Conservation (phyloP, 1,140 invertebrate genomes). For the Calliopsis andreniformis region DNA sequence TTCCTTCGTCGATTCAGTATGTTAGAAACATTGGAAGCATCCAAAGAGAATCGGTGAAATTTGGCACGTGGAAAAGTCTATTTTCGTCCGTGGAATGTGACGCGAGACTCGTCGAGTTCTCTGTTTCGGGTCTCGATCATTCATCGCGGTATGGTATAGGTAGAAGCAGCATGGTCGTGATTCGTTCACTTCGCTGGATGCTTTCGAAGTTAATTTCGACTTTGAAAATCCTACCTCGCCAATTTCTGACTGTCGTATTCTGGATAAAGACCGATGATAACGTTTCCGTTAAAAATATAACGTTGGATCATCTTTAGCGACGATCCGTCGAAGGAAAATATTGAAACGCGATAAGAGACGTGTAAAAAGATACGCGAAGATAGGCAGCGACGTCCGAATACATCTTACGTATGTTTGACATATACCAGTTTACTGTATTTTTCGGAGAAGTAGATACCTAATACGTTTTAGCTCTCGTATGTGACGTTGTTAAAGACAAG, state of each 20-base stretch:
- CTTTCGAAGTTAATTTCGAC: too few relatives aligned
- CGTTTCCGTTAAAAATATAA: too few relatives aligned
- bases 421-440: too few relatives aligned
- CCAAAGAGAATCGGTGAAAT: constrained; percentile 36
- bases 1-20: too few relatives aligned
- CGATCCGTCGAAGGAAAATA: not conserved
- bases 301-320: not conserved
- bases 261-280: too few relatives aligned
- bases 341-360: not conserved
- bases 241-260: not conserved
- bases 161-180: not conserved
- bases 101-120: constrained; percentile 22
- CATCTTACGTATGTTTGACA: too few relatives aligned
- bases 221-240: too few relatives aligned
- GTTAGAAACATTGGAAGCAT: not conserved
- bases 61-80: constrained; percentile 64
- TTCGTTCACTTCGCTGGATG: not conserved
- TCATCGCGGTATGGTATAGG: not conserved
- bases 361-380: too few relatives aligned
- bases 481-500: constrained; percentile 21
- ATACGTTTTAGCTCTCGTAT: too few relatives aligned
- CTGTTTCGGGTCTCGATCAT: constrained; percentile 12
- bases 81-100: constrained; percentile 58
- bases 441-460: too few relatives aligned
- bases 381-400: too few relatives aligned